Evolutionary conservation across 2,113 vertebrate genomes (phyloP).

Genomic region (Lanius collurio): DNA sequence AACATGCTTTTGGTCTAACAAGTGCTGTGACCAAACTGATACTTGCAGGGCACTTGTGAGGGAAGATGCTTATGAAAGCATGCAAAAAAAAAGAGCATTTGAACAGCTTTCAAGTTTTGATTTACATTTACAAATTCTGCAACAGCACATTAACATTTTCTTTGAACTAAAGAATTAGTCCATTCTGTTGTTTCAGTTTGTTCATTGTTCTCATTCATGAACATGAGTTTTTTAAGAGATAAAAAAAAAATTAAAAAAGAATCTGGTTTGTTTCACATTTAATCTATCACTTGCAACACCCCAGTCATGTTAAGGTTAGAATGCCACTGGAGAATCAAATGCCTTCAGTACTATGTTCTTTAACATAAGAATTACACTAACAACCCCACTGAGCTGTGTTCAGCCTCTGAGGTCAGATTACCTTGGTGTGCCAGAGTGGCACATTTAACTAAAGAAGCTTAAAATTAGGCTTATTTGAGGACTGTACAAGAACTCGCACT

Average conservation of each 20-base stretch:
- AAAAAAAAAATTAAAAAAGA: neutral
- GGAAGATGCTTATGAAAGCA: neutral
- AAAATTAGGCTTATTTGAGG: neutral
- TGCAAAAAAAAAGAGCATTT: neutral
- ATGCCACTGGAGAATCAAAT: neutral
- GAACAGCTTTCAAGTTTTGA: neutral
- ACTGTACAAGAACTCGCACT: neutral
- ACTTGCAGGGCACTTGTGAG: neutral
- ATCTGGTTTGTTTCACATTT: neutral
- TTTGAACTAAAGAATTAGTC: neutral
- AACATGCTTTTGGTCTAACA: neutral
- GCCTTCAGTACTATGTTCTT: neutral
- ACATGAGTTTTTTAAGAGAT: neutral
- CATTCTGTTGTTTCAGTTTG: neutral
- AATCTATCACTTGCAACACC: neutral
- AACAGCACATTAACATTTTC: neutral
- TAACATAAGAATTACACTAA: neutral
- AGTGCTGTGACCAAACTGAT: neutral
- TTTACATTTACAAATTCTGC: neutral
- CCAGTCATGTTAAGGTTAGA: neutral
- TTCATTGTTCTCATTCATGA: neutral
- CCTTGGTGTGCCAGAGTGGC: neutral
- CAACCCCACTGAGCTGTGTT: neutral
- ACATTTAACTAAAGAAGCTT: neutral
- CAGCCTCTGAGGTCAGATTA: neutral